phyloP scores from a whole-genome alignment of 1,140 invertebrate species.

The Delia radicum region DNA sequence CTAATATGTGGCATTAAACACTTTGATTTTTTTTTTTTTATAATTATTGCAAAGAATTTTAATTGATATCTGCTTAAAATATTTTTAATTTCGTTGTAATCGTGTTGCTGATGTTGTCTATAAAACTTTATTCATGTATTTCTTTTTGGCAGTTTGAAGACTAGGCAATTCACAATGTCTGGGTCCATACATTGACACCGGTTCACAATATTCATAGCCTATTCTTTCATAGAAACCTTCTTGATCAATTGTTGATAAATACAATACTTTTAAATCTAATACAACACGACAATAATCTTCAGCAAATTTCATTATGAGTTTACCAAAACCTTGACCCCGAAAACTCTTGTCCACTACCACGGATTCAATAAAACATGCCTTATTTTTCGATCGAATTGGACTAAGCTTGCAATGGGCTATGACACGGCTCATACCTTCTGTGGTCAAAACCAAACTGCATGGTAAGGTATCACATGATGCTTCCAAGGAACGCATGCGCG shows the following conservation, averaged over 20 bases:
- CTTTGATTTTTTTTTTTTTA: neutral
- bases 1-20: neutral
- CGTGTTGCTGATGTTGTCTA: slow-evolving; percentile 36
- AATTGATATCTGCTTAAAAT: neutral
- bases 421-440: slow-evolving; percentile 59
- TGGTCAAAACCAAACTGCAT: slow-evolving; percentile 68
- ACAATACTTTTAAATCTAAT: slow-evolving; percentile 64
- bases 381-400: slow-evolving; percentile 63
- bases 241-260: slow-evolving; percentile 75
- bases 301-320: slow-evolving; percentile 66
- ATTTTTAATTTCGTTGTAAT: neutral
- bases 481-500: slow-evolving; percentile 69
- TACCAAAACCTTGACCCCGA: slow-evolving; percentile 73
- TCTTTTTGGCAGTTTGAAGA: slow-evolving; percentile 52
- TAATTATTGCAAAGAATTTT: neutral
- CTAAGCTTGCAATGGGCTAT: slow-evolving; percentile 77
- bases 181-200: slow-evolving; percentile 67
- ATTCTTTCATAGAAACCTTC: slow-evolving; percentile 76
- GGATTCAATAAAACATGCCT: slow-evolving; percentile 74
- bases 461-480: slow-evolving; percentile 71
- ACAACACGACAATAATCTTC: slow-evolving; percentile 68
- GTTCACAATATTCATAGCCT: slow-evolving; percentile 69
- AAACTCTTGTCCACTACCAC: slow-evolving; percentile 70
- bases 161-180: slow-evolving; percentile 53
- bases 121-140: slow-evolving; percentile 56